These are phyloP conservation scores for Malurus alboscapulatus DNA, from an alignment of 2,113 vertebrate genomes.

Conservation along the genomic window DNA sequence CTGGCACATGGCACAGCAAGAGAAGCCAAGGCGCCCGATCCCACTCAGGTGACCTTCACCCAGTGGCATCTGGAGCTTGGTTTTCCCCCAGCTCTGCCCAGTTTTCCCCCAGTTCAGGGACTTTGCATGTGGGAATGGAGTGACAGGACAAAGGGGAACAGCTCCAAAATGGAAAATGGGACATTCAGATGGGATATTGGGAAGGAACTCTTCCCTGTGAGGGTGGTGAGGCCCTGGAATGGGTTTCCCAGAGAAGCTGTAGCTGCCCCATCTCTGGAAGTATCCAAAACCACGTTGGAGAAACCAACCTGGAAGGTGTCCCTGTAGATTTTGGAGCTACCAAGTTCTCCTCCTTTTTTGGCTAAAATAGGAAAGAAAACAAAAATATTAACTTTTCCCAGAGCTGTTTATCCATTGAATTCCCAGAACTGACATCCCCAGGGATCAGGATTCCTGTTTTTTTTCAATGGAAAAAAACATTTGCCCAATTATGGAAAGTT, in stretches of 20 bases:
- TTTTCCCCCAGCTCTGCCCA: not conserved
- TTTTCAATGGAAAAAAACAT: not conserved
- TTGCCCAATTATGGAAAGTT: not conserved
- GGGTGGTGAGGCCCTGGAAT: not conserved
- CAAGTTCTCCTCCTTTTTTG: not conserved
- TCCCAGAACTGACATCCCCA: rapidly evolving
- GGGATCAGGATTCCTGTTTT: not conserved
- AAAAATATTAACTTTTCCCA: not conserved
- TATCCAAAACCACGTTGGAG: not conserved
- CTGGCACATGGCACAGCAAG: not conserved
- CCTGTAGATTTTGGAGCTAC: not conserved
- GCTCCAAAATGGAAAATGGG: not conserved
- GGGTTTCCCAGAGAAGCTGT: not conserved
- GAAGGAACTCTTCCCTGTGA: not conserved
- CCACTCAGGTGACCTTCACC: not conserved
- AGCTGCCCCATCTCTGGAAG: not conserved
- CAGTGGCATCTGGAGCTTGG: not conserved
- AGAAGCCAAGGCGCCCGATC: not conserved
- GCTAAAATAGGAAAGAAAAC: not conserved
- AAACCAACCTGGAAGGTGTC: not conserved
- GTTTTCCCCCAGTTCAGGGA: not conserved
- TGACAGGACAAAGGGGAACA: not conserved
- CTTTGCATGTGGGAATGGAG: not conserved
- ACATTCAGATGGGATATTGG: not conserved
- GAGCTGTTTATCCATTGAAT: not conserved